Evolutionary conservation across 2,113 vertebrate species (phyloP).

Genomic region (Paraplagusia blochii): DNA sequence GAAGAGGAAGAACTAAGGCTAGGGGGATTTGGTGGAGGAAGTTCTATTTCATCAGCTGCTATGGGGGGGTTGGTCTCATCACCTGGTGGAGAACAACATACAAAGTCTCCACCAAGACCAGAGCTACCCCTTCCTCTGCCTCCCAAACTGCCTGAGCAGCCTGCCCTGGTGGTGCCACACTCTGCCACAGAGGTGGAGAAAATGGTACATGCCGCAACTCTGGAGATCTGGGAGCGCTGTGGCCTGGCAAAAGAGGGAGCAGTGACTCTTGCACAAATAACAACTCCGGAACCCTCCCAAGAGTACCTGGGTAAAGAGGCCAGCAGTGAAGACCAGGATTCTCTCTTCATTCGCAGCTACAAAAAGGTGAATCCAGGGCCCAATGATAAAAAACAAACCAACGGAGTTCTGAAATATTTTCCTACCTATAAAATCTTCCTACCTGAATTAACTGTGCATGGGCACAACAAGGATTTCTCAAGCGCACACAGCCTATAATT

Average conservation of each 20-base stretch:
- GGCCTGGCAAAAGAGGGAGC: conserved; percentile 76
- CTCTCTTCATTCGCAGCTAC: conserved; percentile 82
- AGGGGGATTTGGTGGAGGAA: conserved; percentile 32
- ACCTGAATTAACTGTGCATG: no score
- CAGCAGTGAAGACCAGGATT: conserved; percentile 76
- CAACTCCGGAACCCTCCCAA: conserved; percentile 66
- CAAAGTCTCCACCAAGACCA: conserved; percentile 75
- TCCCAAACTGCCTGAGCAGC: conserved; percentile 80
- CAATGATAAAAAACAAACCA: background rate
- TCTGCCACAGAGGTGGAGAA: conserved; percentile 82
- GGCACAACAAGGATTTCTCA: no score
- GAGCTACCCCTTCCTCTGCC: conserved; percentile 71
- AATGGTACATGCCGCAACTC: conserved; percentile 82
- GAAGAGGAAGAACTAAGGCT: conserved; percentile 47
- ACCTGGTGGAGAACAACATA: conserved; percentile 52
- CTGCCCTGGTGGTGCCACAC: conserved; percentile 87
- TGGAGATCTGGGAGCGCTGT: conserved; percentile 88
- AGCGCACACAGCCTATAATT: no score
- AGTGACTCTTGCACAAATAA: conserved; percentile 44
- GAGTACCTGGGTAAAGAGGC: conserved; percentile 66
- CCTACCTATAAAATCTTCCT: no score
- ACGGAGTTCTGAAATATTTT: no score
- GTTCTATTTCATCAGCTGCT: conserved; percentile 24
- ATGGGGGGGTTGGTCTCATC: conserved; percentile 34
- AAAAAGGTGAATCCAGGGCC: conserved; percentile 77